Percentiles rank a stretch among this genome's conserved stretches.
These are phyloP conservation scores for Thera britannica DNA, from an alignment of 2,888 invertebrate species.

Conservation along the genomic window DNA sequence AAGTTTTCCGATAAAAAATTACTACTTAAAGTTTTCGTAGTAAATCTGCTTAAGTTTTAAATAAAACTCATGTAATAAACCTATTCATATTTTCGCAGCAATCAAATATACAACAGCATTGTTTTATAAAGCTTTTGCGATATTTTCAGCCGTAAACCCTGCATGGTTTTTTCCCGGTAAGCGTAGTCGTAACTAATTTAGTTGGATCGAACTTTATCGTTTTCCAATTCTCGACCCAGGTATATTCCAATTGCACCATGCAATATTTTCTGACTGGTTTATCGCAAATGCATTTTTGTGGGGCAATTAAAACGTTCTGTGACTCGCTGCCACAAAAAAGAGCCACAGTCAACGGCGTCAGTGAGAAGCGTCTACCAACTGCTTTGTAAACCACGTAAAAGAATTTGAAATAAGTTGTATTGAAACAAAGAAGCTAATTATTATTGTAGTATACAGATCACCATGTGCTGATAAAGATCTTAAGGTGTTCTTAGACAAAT, in stretches of 20 bases:
- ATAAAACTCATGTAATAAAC: neutral
- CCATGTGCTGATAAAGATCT: too few species aligned
- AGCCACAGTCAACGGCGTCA: too few species aligned
- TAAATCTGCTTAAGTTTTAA: too few species aligned
- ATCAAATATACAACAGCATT: neutral
- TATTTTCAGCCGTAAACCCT: constrained; percentile 2
- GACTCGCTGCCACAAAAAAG: too few species aligned
- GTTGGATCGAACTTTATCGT: constrained; percentile 17
- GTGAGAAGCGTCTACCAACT: too few species aligned
- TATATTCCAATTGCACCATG: constrained; percentile 5
- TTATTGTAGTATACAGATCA: too few species aligned
- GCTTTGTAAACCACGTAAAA: too few species aligned
- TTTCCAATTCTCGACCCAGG: constrained; percentile 23
- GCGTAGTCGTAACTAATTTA: constrained; percentile 16
- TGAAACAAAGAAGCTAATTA: too few species aligned
- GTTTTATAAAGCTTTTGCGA: constrained; percentile 6
- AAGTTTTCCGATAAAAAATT: too few species aligned
- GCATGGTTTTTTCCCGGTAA: constrained; percentile 10
- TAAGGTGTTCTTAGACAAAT: too few species aligned
- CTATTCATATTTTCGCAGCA: neutral
- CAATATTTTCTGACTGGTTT: neutral
- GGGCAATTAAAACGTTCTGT: neutral
- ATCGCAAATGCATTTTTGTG: neutral
- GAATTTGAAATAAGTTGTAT: too few species aligned
- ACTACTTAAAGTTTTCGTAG: too few species aligned